Percentiles rank a stretch among this genome's conserved stretches.
Conservation (phyloP, 2,797 vertebrate species). For the Sparus aurata region DNA sequence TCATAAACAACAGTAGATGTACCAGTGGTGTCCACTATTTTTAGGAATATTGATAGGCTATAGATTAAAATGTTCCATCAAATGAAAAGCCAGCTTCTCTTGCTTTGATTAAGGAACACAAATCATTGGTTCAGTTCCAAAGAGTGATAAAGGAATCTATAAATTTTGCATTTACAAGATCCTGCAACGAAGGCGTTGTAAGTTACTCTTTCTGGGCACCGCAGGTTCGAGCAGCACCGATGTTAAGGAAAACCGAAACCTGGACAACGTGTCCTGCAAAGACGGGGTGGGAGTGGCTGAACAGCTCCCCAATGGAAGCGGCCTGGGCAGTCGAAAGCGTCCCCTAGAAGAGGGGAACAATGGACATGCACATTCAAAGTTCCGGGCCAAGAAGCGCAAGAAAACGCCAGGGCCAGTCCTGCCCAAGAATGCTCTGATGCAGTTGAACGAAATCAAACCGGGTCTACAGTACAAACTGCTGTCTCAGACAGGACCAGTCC, state of each 20-base stretch:
- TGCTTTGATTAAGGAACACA: constrained; percentile 87
- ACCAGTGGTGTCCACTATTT: constrained; percentile 21
- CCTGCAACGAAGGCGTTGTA: constrained; percentile 99
- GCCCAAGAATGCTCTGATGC: constrained; percentile 98
- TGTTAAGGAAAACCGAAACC: constrained; percentile 97
- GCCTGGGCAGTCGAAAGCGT: constrained; percentile 91
- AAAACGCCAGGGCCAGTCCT: constrained; percentile 93
- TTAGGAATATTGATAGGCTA: background rate
- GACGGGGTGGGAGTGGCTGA: constrained; percentile 89
- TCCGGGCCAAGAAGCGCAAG: constrained; percentile 96
- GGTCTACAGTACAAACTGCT: constrained; percentile 96
- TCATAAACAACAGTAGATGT: constrained; percentile 21
- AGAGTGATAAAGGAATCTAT: constrained; percentile 99
- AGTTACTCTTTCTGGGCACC: constrained; percentile 99
- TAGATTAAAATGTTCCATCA: constrained; percentile 38
- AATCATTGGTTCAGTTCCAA: constrained; percentile 98
- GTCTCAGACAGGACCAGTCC: constrained; percentile 96
- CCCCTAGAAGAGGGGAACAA: constrained; percentile 96
- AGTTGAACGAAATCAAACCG: constrained; percentile 97
- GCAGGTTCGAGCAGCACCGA: constrained; percentile 98
- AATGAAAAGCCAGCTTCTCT: constrained; percentile 50
- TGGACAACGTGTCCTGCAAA: constrained; percentile 94
- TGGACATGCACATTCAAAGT: constrained; percentile 91
- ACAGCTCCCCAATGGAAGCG: constrained; percentile 93
- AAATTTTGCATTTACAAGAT: constrained; percentile 99